Evolutionary conservation across 2,113 vertebrate genomes (phyloP).

Genomic region (Leptodactylus fuscus): DNA sequence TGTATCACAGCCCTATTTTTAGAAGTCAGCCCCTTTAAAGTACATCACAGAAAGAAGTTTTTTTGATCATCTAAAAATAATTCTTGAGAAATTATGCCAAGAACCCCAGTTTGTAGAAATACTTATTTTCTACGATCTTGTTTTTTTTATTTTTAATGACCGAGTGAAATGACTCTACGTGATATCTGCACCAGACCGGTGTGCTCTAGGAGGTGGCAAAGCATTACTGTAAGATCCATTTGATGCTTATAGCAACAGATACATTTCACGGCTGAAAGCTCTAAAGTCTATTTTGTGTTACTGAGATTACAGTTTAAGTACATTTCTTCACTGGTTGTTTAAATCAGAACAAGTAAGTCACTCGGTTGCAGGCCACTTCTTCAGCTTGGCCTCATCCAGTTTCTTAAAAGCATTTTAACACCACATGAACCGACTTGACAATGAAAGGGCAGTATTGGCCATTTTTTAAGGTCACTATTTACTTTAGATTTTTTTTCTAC

Average conservation of each 20-base stretch:
- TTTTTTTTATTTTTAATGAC: neutral
- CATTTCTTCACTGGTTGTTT: slow-evolving; percentile 8
- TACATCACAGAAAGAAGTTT: too few species aligned
- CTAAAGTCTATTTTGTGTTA: slow-evolving; percentile 4
- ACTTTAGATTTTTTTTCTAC: neutral
- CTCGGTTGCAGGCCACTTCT: neutral
- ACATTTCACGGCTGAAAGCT: neutral
- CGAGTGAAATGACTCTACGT: neutral
- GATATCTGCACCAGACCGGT: neutral
- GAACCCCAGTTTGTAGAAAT: neutral
- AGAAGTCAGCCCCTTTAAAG: too few species aligned
- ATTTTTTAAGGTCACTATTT: slow-evolving; percentile 31
- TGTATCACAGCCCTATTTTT: too few species aligned
- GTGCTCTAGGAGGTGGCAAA: neutral
- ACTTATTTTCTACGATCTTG: neutral
- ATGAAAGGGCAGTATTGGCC: neutral
- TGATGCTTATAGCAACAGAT: slow-evolving; percentile 12
- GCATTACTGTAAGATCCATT: neutral
- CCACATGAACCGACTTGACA: neutral
- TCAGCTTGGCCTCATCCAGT: neutral
- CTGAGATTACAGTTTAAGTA: neutral
- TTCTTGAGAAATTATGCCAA: too few species aligned
- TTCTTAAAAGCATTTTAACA: slow-evolving; percentile 9
- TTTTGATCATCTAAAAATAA: too few species aligned
- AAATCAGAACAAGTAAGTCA: neutral